phyloP scores from a whole-genome alignment of 2,888 invertebrate genomes.

The Agrochola circellaris region DNA sequence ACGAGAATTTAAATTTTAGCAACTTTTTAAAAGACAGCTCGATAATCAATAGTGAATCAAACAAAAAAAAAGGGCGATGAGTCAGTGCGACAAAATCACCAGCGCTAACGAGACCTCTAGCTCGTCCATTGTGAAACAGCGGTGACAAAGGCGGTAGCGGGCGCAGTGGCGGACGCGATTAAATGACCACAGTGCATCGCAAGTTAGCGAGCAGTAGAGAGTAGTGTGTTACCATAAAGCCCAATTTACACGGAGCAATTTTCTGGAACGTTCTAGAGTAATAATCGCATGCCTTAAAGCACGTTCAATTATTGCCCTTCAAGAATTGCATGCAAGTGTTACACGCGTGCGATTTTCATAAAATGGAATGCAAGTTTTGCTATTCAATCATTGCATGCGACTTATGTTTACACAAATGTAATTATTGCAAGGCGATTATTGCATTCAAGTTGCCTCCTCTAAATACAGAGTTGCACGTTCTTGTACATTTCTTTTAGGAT shows the following conservation, averaged over 20 bases:
- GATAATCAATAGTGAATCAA: background rate
- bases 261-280: too few species aligned
- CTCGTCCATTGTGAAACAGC: background rate
- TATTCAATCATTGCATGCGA: background rate
- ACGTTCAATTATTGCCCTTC: background rate
- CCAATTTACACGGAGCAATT: too few species aligned
- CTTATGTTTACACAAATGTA: too few species aligned
- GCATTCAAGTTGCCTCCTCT: background rate
- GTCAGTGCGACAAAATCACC: background rate
- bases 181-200: too few species aligned
- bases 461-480: background rate
- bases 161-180: too few species aligned
- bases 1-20: background rate
- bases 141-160: too few species aligned
- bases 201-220: too few species aligned
- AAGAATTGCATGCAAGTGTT: background rate
- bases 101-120: slow-evolving; percentile 16
- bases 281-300: too few species aligned
- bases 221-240: too few species aligned
- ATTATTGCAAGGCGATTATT: too few species aligned
- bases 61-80: slow-evolving; percentile 11
- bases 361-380: background rate
- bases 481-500: too few species aligned
- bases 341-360: background rate
- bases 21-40: too few species aligned